These are phyloP conservation scores for Percina caprodes DNA, from an alignment of 2,113 vertebrate genomes.

Conservation along the genomic window DNA sequence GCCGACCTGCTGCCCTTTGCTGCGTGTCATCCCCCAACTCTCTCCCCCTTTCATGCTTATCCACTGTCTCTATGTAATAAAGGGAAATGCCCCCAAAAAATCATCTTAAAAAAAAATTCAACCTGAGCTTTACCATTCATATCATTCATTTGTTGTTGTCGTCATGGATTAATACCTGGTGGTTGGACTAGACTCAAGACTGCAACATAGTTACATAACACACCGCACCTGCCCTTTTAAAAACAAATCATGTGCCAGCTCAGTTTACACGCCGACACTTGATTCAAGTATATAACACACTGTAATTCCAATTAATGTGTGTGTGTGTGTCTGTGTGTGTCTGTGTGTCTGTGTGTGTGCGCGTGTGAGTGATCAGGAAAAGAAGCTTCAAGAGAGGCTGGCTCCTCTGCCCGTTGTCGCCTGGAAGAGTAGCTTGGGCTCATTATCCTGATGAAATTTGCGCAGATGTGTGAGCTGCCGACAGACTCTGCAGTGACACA, in stretches of 20 bases:
- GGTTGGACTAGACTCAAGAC: neutral
- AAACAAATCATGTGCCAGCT: constrained; percentile 52
- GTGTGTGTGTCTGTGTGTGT: constrained; percentile 25
- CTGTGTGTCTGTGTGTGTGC: constrained; percentile 17
- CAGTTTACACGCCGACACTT: constrained; percentile 53
- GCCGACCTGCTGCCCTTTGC: too few species aligned
- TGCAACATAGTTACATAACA: constrained; percentile 13
- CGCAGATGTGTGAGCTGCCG: constrained; percentile 83
- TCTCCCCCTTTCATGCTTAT: too few species aligned
- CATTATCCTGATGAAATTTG: constrained; percentile 86
- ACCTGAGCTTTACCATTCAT: neutral
- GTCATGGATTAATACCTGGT: constrained; percentile 12
- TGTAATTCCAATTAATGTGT: constrained; percentile 47
- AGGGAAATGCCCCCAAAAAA: too few species aligned
- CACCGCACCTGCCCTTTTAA: constrained; percentile 42
- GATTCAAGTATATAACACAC: constrained; percentile 44
- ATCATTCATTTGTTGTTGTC: neutral
- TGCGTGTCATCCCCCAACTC: too few species aligned
- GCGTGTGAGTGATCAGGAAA: constrained; percentile 25
- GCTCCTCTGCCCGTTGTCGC: constrained; percentile 67
- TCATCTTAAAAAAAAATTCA: neutral
- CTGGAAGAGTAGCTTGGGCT: constrained; percentile 74
- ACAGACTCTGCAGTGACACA: constrained; percentile 83
- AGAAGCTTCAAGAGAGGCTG: constrained; percentile 56
- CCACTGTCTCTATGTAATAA: too few species aligned